Conservation (phyloP, 1,140 invertebrate genomes). For the Anoplolepis gracilipes region DNA sequence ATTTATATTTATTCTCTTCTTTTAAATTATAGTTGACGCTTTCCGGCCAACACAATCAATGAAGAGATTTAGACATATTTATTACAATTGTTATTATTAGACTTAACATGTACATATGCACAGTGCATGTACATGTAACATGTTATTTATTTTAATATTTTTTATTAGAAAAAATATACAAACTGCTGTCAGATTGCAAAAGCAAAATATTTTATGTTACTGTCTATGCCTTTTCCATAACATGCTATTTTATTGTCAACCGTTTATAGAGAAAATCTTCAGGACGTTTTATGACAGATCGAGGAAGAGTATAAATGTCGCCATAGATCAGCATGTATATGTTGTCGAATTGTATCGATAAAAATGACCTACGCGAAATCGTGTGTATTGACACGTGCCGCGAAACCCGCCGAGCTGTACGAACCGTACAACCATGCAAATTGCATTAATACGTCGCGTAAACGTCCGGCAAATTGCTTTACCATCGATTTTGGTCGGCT, state of each 20-base stretch:
- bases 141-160: too few species aligned
- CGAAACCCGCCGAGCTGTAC: conserved; percentile 29
- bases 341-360: conserved; percentile 49
- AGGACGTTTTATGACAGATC: not conserved
- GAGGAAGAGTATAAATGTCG: conserved; percentile 39
- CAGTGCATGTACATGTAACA: not conserved
- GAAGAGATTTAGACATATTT: not conserved
- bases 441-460: conserved; percentile 79
- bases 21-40: not conserved
- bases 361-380: conserved; percentile 66
- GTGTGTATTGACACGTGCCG: conserved; percentile 64
- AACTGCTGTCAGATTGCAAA: not conserved
- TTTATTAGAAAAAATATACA: not conserved
- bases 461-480: conserved; percentile 78
- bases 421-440: conserved; percentile 75
- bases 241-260: not conserved
- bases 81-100: not conserved
- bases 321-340: not conserved
- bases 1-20: not conserved
- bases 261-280: conserved; percentile 28
- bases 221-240: not conserved
- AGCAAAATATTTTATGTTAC: not conserved
- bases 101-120: not conserved
- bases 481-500: conserved; percentile 76
- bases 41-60: not conserved